Conservation (phyloP, 2,113 vertebrate species). For the Tychaedon coryphoeus region DNA sequence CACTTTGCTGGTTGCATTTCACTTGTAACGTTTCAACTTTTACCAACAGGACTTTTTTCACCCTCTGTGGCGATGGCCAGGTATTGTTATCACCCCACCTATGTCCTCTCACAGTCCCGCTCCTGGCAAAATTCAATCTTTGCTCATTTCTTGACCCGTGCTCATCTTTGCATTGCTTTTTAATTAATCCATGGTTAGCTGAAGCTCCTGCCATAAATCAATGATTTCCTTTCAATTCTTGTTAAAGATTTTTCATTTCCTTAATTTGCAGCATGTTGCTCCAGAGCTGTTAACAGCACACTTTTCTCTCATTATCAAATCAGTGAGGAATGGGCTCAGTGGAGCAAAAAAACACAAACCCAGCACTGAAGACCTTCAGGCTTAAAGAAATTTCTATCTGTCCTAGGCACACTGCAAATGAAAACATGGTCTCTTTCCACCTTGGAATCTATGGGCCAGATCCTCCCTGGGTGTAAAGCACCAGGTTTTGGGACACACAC, state of each 20-base stretch:
- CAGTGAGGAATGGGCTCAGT: not conserved
- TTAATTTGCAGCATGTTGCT: not conserved
- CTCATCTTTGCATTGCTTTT: slow-evolving; percentile 31
- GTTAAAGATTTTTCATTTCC: slow-evolving; percentile 66
- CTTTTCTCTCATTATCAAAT: slow-evolving; percentile 40
- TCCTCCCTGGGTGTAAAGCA: not conserved
- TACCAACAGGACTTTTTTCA: not conserved
- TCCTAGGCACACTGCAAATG: not conserved
- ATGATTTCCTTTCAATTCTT: slow-evolving; percentile 62
- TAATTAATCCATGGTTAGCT: slow-evolving; percentile 50
- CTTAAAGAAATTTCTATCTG: not conserved
- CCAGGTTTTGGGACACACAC: not conserved
- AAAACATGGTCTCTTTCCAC: not conserved
- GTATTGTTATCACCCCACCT: not conserved
- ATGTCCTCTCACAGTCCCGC: not conserved
- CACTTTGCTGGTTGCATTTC: not conserved
- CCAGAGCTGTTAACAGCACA: not conserved
- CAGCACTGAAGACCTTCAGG: not conserved
- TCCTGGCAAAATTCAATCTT: slow-evolving; percentile 56
- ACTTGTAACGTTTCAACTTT: not conserved
- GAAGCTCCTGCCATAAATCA: slow-evolving; percentile 33
- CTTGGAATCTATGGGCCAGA: not conserved
- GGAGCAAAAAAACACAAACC: not conserved
- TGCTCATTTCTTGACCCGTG: slow-evolving; percentile 13
- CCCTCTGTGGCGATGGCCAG: not conserved